Percentiles rank a stretch among this genome's conserved stretches.
phyloP scores from a whole-genome alignment of 2,888 invertebrate genomes.

The Tridacna crocea region DNA sequence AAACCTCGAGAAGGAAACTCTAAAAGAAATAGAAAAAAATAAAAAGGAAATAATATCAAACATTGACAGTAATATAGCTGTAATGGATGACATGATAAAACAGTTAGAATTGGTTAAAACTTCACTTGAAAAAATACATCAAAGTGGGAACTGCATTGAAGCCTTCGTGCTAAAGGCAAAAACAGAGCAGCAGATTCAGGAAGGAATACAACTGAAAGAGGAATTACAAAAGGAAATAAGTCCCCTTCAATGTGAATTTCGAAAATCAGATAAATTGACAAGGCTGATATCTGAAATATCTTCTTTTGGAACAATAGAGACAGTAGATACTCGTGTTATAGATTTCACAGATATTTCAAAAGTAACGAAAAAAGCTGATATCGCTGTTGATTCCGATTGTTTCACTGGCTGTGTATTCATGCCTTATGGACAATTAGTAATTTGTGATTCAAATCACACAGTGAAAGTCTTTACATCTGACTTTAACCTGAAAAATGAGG shows the following conservation, averaged over 20 bases:
- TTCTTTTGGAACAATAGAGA: not conserved
- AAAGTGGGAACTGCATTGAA: not conserved
- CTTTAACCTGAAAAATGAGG: not conserved
- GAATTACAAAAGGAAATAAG: not conserved
- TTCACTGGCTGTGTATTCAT: constrained; percentile 6
- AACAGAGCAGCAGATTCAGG: not conserved
- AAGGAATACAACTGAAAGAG: not conserved
- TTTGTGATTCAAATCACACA: not conserved
- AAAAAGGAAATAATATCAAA: no score
- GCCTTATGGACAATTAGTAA: not conserved
- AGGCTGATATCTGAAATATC: not conserved
- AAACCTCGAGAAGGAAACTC: no score
- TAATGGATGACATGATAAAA: no score
- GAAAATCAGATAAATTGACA: not conserved
- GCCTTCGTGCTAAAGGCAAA: not conserved
- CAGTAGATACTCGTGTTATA: not conserved
- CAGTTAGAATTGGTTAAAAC: no score
- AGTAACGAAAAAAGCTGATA: not conserved
- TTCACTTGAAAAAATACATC: no score
- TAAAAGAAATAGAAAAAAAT: no score
- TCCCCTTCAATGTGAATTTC: not conserved
- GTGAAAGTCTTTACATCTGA: constrained; percentile 1
- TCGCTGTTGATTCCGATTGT: not conserved
- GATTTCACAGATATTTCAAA: not conserved
- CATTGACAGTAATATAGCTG: no score